A percentile compares a stretch with the other conserved stretches of the same genome.
phyloP scores from a whole-genome alignment of 2,797 vertebrate species.

The Florisuga fusca region DNA sequence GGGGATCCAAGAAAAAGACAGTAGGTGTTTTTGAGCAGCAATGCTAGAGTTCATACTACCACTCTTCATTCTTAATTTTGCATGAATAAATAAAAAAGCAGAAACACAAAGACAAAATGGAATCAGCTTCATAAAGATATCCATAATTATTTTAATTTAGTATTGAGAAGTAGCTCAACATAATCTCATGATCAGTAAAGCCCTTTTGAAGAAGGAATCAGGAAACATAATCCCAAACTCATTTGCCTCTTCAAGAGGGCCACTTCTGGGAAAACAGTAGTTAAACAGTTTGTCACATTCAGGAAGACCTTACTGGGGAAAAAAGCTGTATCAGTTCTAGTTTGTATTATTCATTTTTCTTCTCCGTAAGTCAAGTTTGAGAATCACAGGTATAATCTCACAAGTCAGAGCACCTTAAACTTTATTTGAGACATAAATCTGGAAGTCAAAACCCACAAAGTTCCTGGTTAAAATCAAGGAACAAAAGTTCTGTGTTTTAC shows the following conservation, averaged over 20 bases:
- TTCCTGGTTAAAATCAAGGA: not conserved
- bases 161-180: not conserved
- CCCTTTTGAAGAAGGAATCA: not conserved
- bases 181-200: not conserved
- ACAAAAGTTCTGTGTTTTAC: not conserved
- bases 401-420: not conserved
- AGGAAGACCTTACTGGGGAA: not conserved
- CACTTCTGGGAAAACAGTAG: not conserved
- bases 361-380: not conserved
- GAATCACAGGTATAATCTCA: rapidly evolving
- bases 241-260: not conserved
- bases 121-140: not conserved
- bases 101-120: not conserved
- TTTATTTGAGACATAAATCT: not conserved
- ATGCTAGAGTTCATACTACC: not conserved
- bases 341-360: not conserved
- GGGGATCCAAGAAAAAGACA: not conserved
- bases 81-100: not conserved
- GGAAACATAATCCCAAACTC: not conserved
- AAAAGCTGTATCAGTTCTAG: not conserved
- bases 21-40: not conserved
- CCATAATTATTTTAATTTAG: not conserved
- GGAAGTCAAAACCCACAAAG: not conserved
- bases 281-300: not conserved
- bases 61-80: not conserved